These are phyloP conservation scores for Vulpes ferrilata DNA, from an alignment of 2,113 vertebrate species.

Conservation along the genomic window DNA sequence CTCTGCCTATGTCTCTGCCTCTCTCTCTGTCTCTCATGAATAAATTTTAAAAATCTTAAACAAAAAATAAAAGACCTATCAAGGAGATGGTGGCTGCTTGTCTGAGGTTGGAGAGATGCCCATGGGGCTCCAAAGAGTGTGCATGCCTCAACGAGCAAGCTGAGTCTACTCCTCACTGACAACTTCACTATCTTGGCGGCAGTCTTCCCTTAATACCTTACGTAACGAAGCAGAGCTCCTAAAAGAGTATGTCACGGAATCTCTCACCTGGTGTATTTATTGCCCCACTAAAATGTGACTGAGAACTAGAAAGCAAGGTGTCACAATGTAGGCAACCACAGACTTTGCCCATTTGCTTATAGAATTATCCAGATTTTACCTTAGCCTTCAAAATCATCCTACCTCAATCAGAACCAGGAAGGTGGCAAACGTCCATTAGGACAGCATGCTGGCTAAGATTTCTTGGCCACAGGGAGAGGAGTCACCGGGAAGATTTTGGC, in stretches of 20 bases:
- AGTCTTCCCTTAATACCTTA: slow-evolving; percentile 47
- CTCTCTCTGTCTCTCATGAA: too few relatives aligned
- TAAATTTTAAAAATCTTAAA: too few relatives aligned
- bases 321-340: background rate
- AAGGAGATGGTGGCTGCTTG: background rate
- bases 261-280: background rate
- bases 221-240: slow-evolving; percentile 39
- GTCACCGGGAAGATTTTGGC: background rate
- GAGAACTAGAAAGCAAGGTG: slow-evolving; percentile 27
- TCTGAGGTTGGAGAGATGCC: slow-evolving; percentile 18
- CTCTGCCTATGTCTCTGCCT: too few relatives aligned
- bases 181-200: background rate
- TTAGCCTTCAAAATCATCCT: slow-evolving; percentile 4
- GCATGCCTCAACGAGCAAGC: slow-evolving; percentile 15
- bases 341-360: background rate
- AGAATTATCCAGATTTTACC: slow-evolving; percentile 32
- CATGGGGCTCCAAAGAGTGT: background rate
- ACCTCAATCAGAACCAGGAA: background rate
- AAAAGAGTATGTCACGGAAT: slow-evolving; percentile 17
- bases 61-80: slow-evolving; percentile 53
- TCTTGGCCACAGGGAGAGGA: background rate
- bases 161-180: background rate
- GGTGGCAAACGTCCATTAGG: background rate
- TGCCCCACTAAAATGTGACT: background rate
- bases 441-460: background rate